Evolutionary conservation across 2,113 vertebrate species (phyloP).

Genomic region (Nothobranchius furzeri): DNA sequence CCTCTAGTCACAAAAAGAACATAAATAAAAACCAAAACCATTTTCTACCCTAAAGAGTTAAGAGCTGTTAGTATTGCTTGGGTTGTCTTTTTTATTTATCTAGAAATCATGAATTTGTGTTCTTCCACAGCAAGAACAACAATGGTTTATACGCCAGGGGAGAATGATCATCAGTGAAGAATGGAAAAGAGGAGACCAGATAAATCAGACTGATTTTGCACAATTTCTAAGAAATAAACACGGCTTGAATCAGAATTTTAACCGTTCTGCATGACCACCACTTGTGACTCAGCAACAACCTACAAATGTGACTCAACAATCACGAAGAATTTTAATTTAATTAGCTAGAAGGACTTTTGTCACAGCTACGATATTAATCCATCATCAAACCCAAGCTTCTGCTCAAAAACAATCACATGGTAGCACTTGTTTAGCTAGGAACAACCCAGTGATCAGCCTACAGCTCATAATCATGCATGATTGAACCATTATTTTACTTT

Average conservation of each 20-base stretch:
- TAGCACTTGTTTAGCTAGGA: slow-evolving; percentile 7
- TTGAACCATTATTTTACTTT: slow-evolving; percentile 42
- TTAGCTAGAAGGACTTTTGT: not conserved
- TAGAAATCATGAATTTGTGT: too few relatives aligned
- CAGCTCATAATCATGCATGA: slow-evolving; percentile 46
- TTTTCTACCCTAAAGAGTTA: too few relatives aligned
- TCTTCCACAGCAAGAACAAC: too few relatives aligned
- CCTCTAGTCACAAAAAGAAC: too few relatives aligned
- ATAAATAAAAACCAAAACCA: too few relatives aligned
- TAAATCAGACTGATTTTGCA: not conserved
- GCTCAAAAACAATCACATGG: slow-evolving; percentile 23
- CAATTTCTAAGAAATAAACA: not conserved
- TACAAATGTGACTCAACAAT: not conserved
- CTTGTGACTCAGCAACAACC: not conserved
- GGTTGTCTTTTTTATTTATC: too few relatives aligned
- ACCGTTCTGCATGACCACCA: not conserved
- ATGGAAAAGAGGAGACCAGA: too few relatives aligned
- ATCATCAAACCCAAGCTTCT: not conserved
- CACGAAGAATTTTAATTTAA: not conserved
- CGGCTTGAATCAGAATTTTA: not conserved
- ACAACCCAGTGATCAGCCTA: slow-evolving; percentile 16
- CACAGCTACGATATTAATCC: not conserved
- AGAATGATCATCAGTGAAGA: too few relatives aligned
- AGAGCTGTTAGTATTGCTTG: too few relatives aligned
- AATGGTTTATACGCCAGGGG: too few relatives aligned